Base-by-base conservation (phyloP, 2,113 vertebrate genomes). In the Vireo altiloquus region DNA sequence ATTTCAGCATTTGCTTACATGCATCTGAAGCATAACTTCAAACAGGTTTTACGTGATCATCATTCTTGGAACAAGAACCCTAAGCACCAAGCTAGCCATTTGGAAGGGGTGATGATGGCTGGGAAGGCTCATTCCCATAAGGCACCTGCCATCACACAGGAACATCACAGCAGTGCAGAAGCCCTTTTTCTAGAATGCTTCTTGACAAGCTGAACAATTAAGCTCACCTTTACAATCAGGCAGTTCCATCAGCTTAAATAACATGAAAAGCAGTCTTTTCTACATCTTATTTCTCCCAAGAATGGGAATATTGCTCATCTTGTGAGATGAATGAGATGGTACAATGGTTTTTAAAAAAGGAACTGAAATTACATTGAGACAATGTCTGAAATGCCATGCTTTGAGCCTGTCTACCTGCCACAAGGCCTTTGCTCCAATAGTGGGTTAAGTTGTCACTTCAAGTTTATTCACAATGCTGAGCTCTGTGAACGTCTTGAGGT, bases 331-430 rank as follows among this genome's bases (percentile, higher is more conserved):
- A 69, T 30, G 31, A 94, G 57, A 75, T 1, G 1, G 17, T 86
- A 27, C 23, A 63, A 50, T 25, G 14, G 31, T 65, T 54, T 53
- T 39, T 28, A 17, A 20, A 25, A 39, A 6, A 18, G 11, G 12
- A 57, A 31, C 15, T 15, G 12, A 74, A 84, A 75, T 65, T 44
- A 8, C 0, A 0, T 21, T 71, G 46, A 37, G 37, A 21, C 1
- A 2, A 5, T 83, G 17, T 57, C 22, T 82, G 71, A 79, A 90
- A 76, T 33, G 8, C 28, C 1, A 0, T 76, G 33, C 15, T 60
- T 92, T 21, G 22, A 61, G 65, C 6, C 3, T 71, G 20, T 63
- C 44, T 46, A 47, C 14, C 4, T 28, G 28, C 30, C 50, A 14
- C 47, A 49, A 70, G 19, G 33, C 28, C 54, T 60, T 76, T 65